These are phyloP conservation scores for Pocillopora grandis DNA, from an alignment of 92 coral and sea anemone species.

Conservation along the genomic window DNA sequence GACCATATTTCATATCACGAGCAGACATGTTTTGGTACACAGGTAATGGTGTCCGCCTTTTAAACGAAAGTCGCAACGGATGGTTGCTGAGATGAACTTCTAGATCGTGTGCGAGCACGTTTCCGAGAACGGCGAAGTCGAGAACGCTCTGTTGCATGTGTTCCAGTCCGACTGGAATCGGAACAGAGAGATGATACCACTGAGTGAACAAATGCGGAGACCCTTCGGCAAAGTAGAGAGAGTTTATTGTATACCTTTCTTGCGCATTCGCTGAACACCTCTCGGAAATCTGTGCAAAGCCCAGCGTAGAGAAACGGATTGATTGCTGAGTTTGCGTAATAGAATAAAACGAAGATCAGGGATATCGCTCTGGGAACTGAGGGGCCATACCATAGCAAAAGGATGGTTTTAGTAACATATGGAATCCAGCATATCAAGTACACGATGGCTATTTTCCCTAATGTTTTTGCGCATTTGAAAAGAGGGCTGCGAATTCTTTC, in stretches of 20 bases:
- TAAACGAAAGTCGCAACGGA: constrained; percentile 27
- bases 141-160: constrained; percentile 65
- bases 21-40: too few species aligned
- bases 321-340: constrained; percentile 70
- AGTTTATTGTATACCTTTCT: constrained; percentile 14
- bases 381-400: not conserved
- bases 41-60: too few species aligned
- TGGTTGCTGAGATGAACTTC: constrained; percentile 33
- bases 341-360: constrained; percentile 51
- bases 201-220: constrained; percentile 3
- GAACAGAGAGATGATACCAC: not conserved
- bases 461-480: constrained; percentile 75
- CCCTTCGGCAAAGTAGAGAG: not conserved
- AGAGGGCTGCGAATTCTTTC: constrained; percentile 62
- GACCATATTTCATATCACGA: too few species aligned
- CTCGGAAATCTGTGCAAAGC: constrained; percentile 77
- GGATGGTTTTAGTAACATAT: constrained; percentile 51
- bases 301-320: constrained; percentile 85
- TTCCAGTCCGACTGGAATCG: constrained; percentile 9
- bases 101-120: constrained; percentile 55
- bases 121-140: constrained; percentile 50
- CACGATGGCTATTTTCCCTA: constrained; percentile 76
- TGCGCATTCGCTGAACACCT: constrained; percentile 48
- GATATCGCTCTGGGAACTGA: constrained; percentile 35
- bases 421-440: constrained; percentile 83